Evolutionary conservation across 2,797 vertebrate genomes (phyloP), one percentile per base, ranked within the genome.

Genomic region (Dermochelys coriacea): DNA sequence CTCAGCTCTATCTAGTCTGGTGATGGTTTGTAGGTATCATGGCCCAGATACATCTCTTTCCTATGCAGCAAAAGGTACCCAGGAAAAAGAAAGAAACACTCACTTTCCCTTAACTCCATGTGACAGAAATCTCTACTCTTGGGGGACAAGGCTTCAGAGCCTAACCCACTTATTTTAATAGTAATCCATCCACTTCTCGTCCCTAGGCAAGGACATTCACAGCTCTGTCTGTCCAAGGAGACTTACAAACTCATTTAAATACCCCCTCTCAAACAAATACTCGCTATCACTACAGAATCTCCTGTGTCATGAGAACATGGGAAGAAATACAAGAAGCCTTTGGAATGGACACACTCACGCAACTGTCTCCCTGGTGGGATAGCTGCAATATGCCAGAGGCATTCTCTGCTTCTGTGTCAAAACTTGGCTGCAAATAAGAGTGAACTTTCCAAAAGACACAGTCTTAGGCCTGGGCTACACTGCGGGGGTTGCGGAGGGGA

Each of bases 361-460:
- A 2, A 68, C 5, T 59, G 87, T 80, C 80, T 91, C 80, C 74
- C 34, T 52, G 49, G 18, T 19, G 85, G 82, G 25, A 51, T 68
- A 91, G 84, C 29, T 52, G 12, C 15, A 12, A 27, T 52, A 27
- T 50, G 27, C 45, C 78, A 92, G 34, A 3, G 10, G 61, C 86
- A 93, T 84, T 52, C 86, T 93, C 82, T 88, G 34, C 54, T 87
- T 82, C 41, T 47, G 74, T 80, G 94, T 86, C 31, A 94, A 82
- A 93, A 80, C 82, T 80, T 86, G 51, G 88, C 49, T 95, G 77
- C 47, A 89, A 91, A 91, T n/a, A 95, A 21, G 74, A 31, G 31
- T 86, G 52, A 96, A 92, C 55, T 31, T 91, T 87, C 87, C 80
- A 37, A 93, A 96, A 93, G 27, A 90, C 27, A 41, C 59, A 55